phyloP scores from a whole-genome alignment of 2,888 invertebrate genomes.

The Drosophila birchii region DNA sequence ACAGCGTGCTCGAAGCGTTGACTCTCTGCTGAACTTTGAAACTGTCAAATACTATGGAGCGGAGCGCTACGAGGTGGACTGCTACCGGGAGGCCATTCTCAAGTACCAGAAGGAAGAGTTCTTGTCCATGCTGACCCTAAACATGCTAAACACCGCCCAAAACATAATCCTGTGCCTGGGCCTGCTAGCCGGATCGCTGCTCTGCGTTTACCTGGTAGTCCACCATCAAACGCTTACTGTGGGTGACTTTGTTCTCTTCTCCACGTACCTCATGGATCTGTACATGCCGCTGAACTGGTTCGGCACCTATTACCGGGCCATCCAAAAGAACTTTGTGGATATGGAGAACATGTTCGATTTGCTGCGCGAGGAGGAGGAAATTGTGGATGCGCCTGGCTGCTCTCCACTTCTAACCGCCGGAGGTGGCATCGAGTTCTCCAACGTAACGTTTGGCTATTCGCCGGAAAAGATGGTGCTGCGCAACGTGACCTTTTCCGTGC shows the following conservation, averaged over 20 bases:
- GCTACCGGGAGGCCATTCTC: conserved; percentile 93
- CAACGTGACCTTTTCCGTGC: conserved; percentile 91
- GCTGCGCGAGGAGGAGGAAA: conserved; percentile 93
- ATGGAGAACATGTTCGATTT: conserved; percentile 99
- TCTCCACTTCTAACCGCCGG: conserved; percentile 87
- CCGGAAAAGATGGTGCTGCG: conserved; percentile 91
- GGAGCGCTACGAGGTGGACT: conserved; percentile 94
- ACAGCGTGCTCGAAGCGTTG: conserved; percentile 95
- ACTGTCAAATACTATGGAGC: conserved; percentile 99
- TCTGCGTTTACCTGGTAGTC: conserved; percentile 95
- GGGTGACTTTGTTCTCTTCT: conserved; percentile 98
- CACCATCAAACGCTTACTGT: conserved; percentile 90
- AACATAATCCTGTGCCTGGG: conserved; percentile 95
- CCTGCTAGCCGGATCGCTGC: conserved; percentile 92
- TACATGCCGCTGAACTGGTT: conserved; percentile 99
- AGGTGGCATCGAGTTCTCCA: conserved; percentile 93
- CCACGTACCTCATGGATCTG: conserved; percentile 96
- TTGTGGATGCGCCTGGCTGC: conserved; percentile 93
- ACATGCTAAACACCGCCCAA: conserved; percentile 95
- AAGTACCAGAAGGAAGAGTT: conserved; percentile 96
- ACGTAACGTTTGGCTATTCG: conserved; percentile 95
- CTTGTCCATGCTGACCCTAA: conserved; percentile 93
- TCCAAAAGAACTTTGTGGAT: conserved; percentile 98
- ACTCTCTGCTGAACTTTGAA: conserved; percentile 98
- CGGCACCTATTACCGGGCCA: conserved; percentile 98